Percentiles rank a stretch among this genome's conserved stretches.
phyloP scores from a whole-genome alignment of 1,140 invertebrate genomes.

The Theocolax elegans region DNA sequence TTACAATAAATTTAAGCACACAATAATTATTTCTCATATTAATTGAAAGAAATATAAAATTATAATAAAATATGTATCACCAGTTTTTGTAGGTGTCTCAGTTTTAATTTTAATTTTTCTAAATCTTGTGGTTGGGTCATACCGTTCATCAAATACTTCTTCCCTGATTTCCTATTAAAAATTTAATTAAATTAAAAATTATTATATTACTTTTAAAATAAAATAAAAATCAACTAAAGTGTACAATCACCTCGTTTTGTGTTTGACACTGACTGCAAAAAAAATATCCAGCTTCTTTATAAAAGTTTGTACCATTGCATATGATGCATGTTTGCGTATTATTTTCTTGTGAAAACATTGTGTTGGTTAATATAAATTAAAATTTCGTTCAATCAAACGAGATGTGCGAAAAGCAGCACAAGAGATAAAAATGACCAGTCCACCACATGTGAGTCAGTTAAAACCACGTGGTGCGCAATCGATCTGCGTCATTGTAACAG shows the following conservation, averaged over 20 bases:
- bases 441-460: no score
- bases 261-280: conserved; percentile 70
- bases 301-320: conserved; percentile 67
- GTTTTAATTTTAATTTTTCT: conserved; percentile 49
- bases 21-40: no score
- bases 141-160: conserved; percentile 55
- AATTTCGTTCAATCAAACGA: no score
- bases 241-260: conserved; percentile 62
- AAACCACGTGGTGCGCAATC: no score
- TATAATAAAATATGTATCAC: conserved; percentile 34
- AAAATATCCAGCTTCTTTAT: conserved; percentile 66
- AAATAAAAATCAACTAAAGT: background rate
- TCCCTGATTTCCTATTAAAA: conserved; percentile 62
- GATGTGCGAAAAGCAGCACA: no score
- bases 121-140: conserved; percentile 44
- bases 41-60: no score
- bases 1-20: conserved; percentile 25
- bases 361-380: no score
- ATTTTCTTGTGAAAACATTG: conserved; percentile 28
- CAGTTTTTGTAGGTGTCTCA: conserved; percentile 29
- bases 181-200: background rate
- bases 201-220: background rate
- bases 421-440: no score
- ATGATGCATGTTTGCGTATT: conserved; percentile 55
- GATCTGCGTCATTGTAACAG: no score